phyloP scores from a whole-genome alignment of 2,888 invertebrate species.

The Thecophora atra region DNA sequence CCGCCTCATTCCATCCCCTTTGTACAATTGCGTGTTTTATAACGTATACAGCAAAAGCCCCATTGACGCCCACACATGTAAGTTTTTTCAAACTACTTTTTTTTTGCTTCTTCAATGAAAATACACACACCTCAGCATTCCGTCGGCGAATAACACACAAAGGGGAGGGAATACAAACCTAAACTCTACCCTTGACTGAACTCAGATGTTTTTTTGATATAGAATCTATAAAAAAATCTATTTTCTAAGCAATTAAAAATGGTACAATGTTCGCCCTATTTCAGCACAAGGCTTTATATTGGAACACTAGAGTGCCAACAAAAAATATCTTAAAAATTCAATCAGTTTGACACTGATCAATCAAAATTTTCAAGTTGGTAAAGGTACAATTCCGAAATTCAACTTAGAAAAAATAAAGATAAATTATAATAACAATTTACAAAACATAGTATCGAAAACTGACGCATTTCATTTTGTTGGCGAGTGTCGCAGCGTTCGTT shows the following conservation, averaged over 20 bases:
- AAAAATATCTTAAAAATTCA: no score
- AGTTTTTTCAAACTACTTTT: slow-evolving; percentile 2
- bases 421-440: no score
- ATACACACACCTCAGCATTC: no score
- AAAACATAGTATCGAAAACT: no score
- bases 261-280: neutral
- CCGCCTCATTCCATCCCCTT: neutral
- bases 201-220: slow-evolving; percentile 11
- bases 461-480: neutral
- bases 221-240: slow-evolving; percentile 24
- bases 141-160: no score
- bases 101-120: neutral
- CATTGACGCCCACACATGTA: slow-evolving; percentile 1
- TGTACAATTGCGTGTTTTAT: slow-evolving; percentile 18
- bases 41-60: slow-evolving; percentile 21
- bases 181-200: slow-evolving; percentile 4
- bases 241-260: slow-evolving; percentile 37
- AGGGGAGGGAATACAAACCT: no score
- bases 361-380: no score
- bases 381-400: no score
- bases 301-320: no score
- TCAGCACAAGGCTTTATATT: no score
- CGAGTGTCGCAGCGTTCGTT: neutral
- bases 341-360: no score
- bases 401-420: no score